Evolutionary conservation across 1,140 invertebrate species (phyloP).

Genomic region (Ganaspis sp.): DNA sequence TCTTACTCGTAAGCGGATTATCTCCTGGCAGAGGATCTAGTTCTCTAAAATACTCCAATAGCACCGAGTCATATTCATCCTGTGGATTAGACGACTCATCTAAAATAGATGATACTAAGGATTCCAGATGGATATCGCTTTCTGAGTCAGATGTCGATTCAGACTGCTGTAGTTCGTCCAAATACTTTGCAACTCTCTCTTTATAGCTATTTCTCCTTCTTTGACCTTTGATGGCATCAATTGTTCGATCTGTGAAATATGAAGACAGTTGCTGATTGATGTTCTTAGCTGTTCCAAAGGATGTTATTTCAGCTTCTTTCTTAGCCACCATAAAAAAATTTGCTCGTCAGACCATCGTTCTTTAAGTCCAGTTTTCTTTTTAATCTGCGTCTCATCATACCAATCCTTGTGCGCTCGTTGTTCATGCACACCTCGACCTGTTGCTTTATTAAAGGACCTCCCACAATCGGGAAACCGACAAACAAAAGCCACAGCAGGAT

Average conservation of each 20-base stretch:
- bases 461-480: constrained; percentile 25
- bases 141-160: background rate
- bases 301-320: background rate
- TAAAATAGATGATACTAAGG: background rate
- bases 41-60: too few species aligned
- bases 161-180: background rate
- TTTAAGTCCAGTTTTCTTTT: background rate
- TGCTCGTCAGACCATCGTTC: constrained; percentile 31
- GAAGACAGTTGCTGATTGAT: background rate
- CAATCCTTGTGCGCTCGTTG: constrained; percentile 34
- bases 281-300: background rate
- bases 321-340: background rate
- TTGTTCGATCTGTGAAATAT: background rate
- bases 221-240: constrained; percentile 36
- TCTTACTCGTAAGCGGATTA: too few species aligned
- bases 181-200: background rate
- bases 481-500: background rate
- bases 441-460: background rate
- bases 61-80: too few species aligned
- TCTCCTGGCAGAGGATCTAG: too few species aligned
- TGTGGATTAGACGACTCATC: too few species aligned
- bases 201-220: background rate
- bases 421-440: constrained; percentile 36
- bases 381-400: constrained; percentile 32
- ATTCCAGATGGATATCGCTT: background rate